Base-by-base conservation (phyloP, 2,113 vertebrate species). In the Rallus limicola region DNA sequence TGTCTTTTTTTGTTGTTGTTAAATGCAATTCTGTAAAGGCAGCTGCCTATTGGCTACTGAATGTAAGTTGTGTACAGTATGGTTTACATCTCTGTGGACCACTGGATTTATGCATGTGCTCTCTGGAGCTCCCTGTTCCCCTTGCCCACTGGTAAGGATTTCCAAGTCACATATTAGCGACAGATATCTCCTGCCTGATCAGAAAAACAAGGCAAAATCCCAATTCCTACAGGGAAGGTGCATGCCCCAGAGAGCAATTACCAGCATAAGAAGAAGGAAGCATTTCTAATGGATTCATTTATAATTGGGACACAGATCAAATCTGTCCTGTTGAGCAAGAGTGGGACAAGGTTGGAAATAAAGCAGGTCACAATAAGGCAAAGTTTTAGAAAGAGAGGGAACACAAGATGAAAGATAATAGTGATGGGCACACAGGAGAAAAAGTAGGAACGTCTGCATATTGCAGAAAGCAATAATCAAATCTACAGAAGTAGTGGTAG, bases 201-300 rank as follows among this genome's bases (percentile, higher is more conserved):
- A 25, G 59, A 82, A 82, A 40, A 83, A 16, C 28, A 59, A 17
- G 10, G 31, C 6, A 75, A 78, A 87, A 9, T 21, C 44, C 29
- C 52, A 18, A 68, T 33, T 82, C 9, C 34, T 34, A 5, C 36
- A 25, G 60, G 29, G 23, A 63, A 70, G 14, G 2, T 40, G 4
- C 13, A 7, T 20, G 25, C 3, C 59, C 17, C 28, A 71, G 53
- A 86, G 33, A 79, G 21, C 6, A 25, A 21, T 69, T 72, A 79
- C 36, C 60, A 82, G 56, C 0, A 1, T 44, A 70, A 87, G 52
- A 75, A 85, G 52, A 29, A 55, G 50, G 17, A 95, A 91, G 4
- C 1, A 0, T 89, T 90, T 79, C 70, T 53, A 52, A 48, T 53
- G 62, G n/a, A n/a, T n/a, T n/a, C 3, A 34, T 38, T 38, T 0